Base-by-base conservation (phyloP, 35 echinoderm and acorn worm species). In the Eucidaris tribuloides region DNA sequence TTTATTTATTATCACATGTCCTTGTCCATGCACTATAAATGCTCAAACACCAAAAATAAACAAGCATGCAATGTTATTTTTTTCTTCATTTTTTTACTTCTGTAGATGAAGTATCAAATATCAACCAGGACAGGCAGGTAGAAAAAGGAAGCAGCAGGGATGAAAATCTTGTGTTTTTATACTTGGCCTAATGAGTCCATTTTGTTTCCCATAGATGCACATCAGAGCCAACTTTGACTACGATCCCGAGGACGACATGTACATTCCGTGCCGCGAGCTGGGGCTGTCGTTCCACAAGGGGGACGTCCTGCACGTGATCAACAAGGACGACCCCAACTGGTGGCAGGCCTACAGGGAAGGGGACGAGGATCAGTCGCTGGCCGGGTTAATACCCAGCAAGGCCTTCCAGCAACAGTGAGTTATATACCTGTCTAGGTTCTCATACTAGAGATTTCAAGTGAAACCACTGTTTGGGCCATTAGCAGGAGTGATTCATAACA, bases 331-430 rank as follows among this genome's bases (percentile, higher is more conserved):
- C 79, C 18, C 81, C 44, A 97, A 89, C 82, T 97, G 94, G 94
- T 97, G 94, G 94, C 94, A 97, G 58, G 94, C 89, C 0, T 92
- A 89, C 72, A 81, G 94, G 74, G 94, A 97, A 34, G 94, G 86
- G 7, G 94, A 97, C 40, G 94, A 97, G 45, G 94, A 97, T 33
- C 94, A 97, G 33, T 50, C 90, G 6, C 63, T 97, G 66, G 94
- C 94, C 33, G 94, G 94, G 23, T 90, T 97, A 58, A 92, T 97
- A 81, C 94, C 94, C 19, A 97, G 89, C 62, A 88, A 81, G 72
- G 77, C 40, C 46, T 97, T 97, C 83, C 90, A 88, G 62, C 85
- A 83, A 61, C 90, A 86, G 94, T 97, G 85, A 97, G 84, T 88
- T 37, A n/a, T n/a, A n/a, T n/a, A n/a, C n/a, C n/a, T n/a, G n/a